Evolutionary conservation across 2,113 vertebrate species (phyloP).

Genomic region (Jacana jacana): DNA sequence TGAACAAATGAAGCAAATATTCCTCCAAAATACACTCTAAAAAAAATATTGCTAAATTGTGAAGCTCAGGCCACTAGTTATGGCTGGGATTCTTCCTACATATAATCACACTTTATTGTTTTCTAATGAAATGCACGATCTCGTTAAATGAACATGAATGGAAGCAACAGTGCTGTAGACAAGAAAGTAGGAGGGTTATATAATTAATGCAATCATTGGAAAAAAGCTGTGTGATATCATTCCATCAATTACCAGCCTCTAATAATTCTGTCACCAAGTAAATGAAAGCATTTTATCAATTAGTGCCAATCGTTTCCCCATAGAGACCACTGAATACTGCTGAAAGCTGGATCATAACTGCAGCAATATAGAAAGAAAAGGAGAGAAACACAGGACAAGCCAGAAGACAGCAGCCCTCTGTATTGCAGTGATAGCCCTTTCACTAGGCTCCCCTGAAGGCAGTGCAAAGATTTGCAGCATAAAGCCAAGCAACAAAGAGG

Average conservation of each 20-base stretch:
- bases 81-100: neutral
- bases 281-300: constrained; percentile 56
- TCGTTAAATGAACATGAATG: constrained; percentile 27
- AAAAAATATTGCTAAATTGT: neutral
- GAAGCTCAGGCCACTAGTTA: neutral
- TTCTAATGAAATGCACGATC: neutral
- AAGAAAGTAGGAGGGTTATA: constrained; percentile 14
- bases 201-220: constrained; percentile 48
- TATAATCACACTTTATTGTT: constrained; percentile 6
- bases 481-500: neutral
- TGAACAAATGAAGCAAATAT: neutral
- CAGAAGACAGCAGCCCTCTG: neutral
- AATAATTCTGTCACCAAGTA: constrained; percentile 54
- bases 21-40: neutral
- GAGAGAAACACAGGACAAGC: neutral
- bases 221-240: constrained; percentile 15
- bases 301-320: constrained; percentile 17
- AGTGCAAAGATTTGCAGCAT: neutral
- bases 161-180: neutral
- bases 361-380: neutral
- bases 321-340: neutral
- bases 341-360: neutral
- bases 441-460: neutral
- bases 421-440: fast-evolving
- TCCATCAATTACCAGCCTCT: constrained; percentile 46